Conservation (phyloP, 2,797 vertebrate genomes). For the Danio aesculapii region DNA sequence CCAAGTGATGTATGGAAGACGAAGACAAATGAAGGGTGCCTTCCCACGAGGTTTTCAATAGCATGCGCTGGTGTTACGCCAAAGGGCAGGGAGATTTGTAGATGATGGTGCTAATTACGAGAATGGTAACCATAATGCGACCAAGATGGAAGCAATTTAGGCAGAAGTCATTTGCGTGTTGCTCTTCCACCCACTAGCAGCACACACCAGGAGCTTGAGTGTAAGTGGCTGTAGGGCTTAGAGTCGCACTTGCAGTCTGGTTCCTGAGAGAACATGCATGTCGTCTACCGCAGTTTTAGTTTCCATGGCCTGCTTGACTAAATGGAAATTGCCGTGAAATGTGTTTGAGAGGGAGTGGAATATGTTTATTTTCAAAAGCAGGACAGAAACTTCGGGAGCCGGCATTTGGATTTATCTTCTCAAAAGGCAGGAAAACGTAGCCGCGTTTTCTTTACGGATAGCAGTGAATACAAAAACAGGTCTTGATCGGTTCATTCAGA, state of each 20-base stretch:
- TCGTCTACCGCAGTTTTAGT: not conserved
- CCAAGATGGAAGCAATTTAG: constrained; percentile 92
- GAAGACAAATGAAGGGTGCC: constrained; percentile 75
- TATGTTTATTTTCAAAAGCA: constrained; percentile 14
- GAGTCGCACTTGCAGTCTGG: constrained; percentile 24
- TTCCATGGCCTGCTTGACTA: not conserved
- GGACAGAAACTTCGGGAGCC: constrained; percentile 60
- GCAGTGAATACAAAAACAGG: constrained; percentile 64
- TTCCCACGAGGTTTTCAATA: constrained; percentile 77
- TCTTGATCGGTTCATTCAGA: constrained; percentile 59
- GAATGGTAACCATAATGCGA: constrained; percentile 86
- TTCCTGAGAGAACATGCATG: not conserved
- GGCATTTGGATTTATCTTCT: constrained; percentile 53
- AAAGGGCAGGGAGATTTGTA: constrained; percentile 89
- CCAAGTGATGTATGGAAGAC: constrained; percentile 73
- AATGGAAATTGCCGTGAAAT: not conserved
- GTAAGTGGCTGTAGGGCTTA: constrained; percentile 23
- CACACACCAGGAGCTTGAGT: constrained; percentile 59
- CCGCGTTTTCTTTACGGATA: constrained; percentile 43
- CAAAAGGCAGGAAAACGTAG: constrained; percentile 58
- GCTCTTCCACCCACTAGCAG: constrained; percentile 86
- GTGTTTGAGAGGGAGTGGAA: not conserved
- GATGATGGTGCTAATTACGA: constrained; percentile 92
- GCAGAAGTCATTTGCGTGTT: constrained; percentile 87
- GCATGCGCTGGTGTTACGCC: constrained; percentile 80